Percentiles rank a stretch among this genome's conserved stretches.
Conservation (phyloP, 1,140 invertebrate species). For the Colletes latitarsis region DNA sequence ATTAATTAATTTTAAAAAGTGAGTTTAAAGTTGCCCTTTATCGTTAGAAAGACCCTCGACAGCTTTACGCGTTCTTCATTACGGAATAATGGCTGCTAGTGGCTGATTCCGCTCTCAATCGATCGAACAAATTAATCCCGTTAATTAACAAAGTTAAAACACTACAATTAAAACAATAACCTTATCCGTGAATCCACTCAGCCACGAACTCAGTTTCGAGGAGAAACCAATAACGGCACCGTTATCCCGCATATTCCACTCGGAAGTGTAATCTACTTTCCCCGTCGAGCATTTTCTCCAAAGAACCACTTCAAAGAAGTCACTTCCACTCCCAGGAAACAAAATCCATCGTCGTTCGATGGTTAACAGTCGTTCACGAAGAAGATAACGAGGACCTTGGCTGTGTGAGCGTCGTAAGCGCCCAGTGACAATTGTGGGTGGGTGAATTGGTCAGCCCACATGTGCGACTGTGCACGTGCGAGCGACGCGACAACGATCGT, state of each 20-base stretch:
- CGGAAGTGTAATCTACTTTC: background rate
- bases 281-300: too few relatives aligned
- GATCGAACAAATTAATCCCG: background rate
- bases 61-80: too few relatives aligned
- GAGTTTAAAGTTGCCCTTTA: too few relatives aligned
- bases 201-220: too few relatives aligned
- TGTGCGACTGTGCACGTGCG: conserved; percentile 41
- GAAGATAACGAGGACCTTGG: conserved; percentile 43
- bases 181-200: conserved; percentile 27
- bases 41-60: too few relatives aligned
- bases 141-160: conserved; percentile 29
- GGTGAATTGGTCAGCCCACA: conserved; percentile 37
- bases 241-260: conserved; percentile 23
- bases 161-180: conserved; percentile 34
- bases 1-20: too few relatives aligned
- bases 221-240: background rate
- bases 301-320: background rate
- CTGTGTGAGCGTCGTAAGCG: conserved; percentile 33
- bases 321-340: too few relatives aligned
- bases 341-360: background rate
- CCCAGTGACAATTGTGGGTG: conserved; percentile 56
- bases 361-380: conserved; percentile 8
- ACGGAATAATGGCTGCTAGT: too few relatives aligned
- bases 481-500: conserved; percentile 28
- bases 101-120: background rate